Percentiles rank a stretch among this genome's conserved stretches.
Evolutionary conservation across 2,113 vertebrate species (phyloP).

Genomic region (Cathartes aura): DNA sequence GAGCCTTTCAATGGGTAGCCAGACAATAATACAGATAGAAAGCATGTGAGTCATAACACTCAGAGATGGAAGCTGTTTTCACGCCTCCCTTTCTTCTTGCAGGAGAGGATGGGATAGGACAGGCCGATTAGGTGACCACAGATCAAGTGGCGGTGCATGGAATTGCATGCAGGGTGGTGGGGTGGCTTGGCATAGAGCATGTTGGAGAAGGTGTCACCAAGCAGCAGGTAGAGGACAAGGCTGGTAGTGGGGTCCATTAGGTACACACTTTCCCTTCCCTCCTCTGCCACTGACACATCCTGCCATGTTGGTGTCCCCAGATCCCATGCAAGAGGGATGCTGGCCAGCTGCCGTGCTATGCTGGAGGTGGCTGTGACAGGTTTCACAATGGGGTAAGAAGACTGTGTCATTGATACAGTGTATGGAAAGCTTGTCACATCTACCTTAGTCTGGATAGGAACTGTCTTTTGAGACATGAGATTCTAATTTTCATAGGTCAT

Average conservation of each 20-base stretch:
- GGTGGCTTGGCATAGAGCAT: neutral
- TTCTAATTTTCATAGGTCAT: neutral
- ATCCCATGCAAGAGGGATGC: too few relatives aligned
- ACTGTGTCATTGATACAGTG: neutral
- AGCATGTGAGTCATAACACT: neutral
- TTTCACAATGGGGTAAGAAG: neutral
- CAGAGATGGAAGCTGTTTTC: neutral
- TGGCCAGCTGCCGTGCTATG: fast-evolving
- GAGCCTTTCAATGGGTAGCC: neutral
- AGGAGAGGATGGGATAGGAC: neutral
- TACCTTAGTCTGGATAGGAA: neutral
- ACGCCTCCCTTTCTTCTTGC: neutral
- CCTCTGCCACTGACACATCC: neutral
- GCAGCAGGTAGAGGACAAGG: neutral
- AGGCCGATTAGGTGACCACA: neutral
- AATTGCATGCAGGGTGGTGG: neutral
- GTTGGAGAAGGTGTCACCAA: neutral
- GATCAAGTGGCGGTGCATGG: neutral
- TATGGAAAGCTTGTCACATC: neutral
- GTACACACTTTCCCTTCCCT: neutral
- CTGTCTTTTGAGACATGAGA: neutral
- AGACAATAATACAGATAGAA: neutral
- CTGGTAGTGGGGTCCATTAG: neutral
- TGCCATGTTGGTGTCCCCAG: neutral
- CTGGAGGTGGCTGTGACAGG: neutral